Evolutionary conservation across 1,140 invertebrate species (phyloP), one percentile per base, ranked within the genome.

Genomic region (Callitettix versicolor): DNA sequence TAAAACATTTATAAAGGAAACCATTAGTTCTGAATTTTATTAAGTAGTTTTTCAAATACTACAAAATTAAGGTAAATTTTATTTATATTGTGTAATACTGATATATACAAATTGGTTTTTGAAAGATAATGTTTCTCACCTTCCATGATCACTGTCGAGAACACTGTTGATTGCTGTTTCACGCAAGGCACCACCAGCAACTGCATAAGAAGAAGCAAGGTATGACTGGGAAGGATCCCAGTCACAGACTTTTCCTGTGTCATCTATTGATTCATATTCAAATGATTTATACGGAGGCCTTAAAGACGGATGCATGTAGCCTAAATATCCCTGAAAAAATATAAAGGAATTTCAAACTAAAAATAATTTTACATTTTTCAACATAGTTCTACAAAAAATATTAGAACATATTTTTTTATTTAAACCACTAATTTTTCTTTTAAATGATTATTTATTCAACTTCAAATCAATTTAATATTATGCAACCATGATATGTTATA

Each of bases 191-290:
- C 68, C 69, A 6, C 60, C 60, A 30, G 57, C 57, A 18, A 58
- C 50, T 18, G 64, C 67, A 63, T 65, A 68, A 6, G 68, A 67
- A 12, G 69, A 64, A 15, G 67, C 60, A 21, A 68, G 50, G 57
- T 70, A 68, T 11, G 68, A 66, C 59, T 70, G 68, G 12, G 68
- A 69, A 14, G 65, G 64, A 49, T 70, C 68, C 67, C 66, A 69
- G n/a, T 69, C 67, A 14, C 61, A 62, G 20, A 56, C 50, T 54
- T 64, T 58, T 7, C 65, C 58, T 11, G 47, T 26, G 52, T 73
- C 71, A 56, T 73, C 71, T 34, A 74, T 67, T 22, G 71, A 74
- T 57, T 74, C 73, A 60, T 71, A 74, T 58, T 75, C 73, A 59
- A 68, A 74, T 11, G 72, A 71, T 58, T 75, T 75, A 60, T 72